Conservation (phyloP, 2,113 vertebrate genomes). For the Gnathonemus echidnorhynchus region DNA sequence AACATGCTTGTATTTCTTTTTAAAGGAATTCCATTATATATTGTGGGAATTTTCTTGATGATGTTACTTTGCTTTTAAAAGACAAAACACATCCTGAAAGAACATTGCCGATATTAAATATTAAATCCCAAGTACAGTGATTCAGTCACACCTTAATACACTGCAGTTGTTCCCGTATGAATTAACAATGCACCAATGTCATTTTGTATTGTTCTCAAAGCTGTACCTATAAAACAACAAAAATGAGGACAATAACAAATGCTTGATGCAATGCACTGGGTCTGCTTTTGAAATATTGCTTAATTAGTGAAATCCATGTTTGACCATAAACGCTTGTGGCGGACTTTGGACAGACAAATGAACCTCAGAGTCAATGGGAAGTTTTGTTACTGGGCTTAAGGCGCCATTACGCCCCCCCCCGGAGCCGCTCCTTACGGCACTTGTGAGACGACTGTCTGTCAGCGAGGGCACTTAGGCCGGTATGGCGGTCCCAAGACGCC, state of each 20-base stretch:
- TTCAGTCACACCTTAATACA: background rate
- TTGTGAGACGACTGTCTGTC: background rate
- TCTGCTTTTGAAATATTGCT: conserved; percentile 1
- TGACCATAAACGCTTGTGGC: background rate
- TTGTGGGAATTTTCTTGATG: background rate
- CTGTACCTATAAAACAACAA: background rate
- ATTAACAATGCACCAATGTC: background rate
- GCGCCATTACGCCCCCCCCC: background rate
- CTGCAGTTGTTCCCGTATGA: background rate
- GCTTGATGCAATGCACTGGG: background rate
- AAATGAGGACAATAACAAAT: background rate
- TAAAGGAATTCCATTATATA: background rate
- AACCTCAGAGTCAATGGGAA: background rate
- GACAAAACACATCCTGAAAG: background rate
- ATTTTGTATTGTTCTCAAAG: background rate
- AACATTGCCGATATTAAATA: background rate
- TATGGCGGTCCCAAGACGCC: background rate
- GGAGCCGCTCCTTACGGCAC: background rate
- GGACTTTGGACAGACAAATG: background rate
- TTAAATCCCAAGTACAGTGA: background rate
- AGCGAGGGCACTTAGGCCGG: background rate
- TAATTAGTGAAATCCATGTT: background rate
- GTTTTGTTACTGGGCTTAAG: background rate
- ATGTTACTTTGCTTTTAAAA: background rate
- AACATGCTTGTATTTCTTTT: background rate